phyloP scores from a whole-genome alignment of 2,113 vertebrate genomes.

The Salvelinus alpinus region DNA sequence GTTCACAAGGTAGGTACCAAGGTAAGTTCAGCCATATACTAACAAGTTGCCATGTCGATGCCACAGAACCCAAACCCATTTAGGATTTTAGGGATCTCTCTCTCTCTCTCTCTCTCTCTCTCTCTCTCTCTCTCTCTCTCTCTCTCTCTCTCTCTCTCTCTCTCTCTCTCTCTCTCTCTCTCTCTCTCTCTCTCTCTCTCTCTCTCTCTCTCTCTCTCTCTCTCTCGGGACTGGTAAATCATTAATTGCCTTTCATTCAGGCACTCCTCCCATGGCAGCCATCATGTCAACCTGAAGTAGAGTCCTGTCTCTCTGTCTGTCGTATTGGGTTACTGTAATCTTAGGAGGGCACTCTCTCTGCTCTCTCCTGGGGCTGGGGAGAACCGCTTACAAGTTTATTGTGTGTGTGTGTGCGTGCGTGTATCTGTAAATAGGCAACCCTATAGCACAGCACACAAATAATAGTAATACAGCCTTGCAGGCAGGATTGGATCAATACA shows the following conservation, averaged over 20 bases:
- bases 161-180: slow-evolving; percentile 3
- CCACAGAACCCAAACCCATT: too few species aligned
- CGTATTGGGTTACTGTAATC: slow-evolving; percentile 23
- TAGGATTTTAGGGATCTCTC: not conserved
- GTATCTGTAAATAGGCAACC: not conserved
- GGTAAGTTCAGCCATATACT: too few species aligned
- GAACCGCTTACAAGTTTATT: slow-evolving; percentile 7
- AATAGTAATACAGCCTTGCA: slow-evolving; percentile 24
- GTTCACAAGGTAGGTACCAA: too few species aligned
- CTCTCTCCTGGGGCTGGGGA: slow-evolving; percentile 10
- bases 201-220: not conserved
- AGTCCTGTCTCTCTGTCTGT: slow-evolving; percentile 13
- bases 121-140: too few species aligned
- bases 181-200: slow-evolving; percentile 7
- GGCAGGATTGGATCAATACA: slow-evolving; percentile 40
- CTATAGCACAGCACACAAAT: not conserved
- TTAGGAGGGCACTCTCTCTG: slow-evolving; percentile 11
- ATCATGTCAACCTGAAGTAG: slow-evolving; percentile 53
- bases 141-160: not conserved
- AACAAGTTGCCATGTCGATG: too few species aligned
- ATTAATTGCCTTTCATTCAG: slow-evolving; percentile 53
- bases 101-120: not conserved
- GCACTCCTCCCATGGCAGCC: slow-evolving; percentile 38
- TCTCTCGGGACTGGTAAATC: slow-evolving; percentile 28
- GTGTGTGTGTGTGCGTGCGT: not conserved